Base-by-base conservation (phyloP, 2,888 invertebrate species). In the Crossocerus cetratus region DNA sequence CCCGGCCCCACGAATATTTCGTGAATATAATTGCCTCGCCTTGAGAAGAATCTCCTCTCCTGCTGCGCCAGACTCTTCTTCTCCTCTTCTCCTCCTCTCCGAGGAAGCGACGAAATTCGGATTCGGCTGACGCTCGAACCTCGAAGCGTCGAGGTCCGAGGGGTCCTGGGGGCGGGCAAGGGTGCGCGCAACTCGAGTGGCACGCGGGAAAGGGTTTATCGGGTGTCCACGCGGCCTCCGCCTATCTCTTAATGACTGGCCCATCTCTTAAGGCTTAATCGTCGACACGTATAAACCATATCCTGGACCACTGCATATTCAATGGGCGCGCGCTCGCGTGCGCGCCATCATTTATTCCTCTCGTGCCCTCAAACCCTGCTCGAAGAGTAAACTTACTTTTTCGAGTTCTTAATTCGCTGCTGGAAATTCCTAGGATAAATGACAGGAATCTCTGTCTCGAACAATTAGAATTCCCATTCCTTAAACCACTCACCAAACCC, bases 181-280 rank as follows among this genome's bases (percentile, higher is more conserved):
- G 49, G 16, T 16, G 3, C 14, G 8, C 3, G 2, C 45, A 16
- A 16, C 49, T 16, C 32, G 16, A 64, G 54, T 59, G 57, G 57
- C 18, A 32, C 11, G 68, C 42, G 22, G 59, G 56, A 58, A 56
- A 49, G 32, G 55, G 57, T 74, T 87, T 86, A 87, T 88, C 87
- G 83, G 83, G 84, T 86, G 87, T 88, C 88, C 84, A 83, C 75
- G 77, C 80, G 84, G 87, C 87, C 88, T 89, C 89, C 87, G 86
- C 84, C 84, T 87, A 88, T 89, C 87, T 87, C 89, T 89, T 89
- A 90, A 90, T 90, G 89, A 90, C 88, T 86, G 85, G 82, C 87
- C 86, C 87, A 86, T 89, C 89, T 88, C 61, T 70, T 84, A 84
- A 85, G 87, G 85, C 86, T 88, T 89, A 89, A 90, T 90, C 90